Evolutionary conservation across 2,113 vertebrate species (phyloP), one percentile per base, ranked within the genome.

Genomic region (Cynoglossus semilaevis): DNA sequence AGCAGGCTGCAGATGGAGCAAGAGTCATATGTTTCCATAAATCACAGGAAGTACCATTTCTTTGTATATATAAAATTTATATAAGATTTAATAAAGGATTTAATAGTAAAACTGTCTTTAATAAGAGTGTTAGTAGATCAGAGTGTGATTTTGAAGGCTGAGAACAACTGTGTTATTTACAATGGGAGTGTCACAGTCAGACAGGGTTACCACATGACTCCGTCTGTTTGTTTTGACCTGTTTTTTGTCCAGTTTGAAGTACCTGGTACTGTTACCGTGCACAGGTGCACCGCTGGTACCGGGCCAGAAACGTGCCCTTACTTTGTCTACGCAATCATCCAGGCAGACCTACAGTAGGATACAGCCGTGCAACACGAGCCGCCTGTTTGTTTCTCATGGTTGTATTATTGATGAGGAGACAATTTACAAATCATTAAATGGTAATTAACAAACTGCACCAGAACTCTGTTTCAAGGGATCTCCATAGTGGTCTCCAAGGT

Each of bases 171-270:
- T 5, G 34, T 41, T 85, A 82, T 89, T 89, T 85, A 80, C 85
- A 82, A 85, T 81, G 77, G 87, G 87, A 81, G 85, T 85, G 85
- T 79, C 74, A 22, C 76, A 51, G 64, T 17, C 56, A 63, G 51
- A 50, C 78, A 53, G 12, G 58, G 36, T 36, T 62, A 76, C 15
- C 66, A 78, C 83, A 70, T 82, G 77, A 82, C 75, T 63, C 16
- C 42, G 41, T 70, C 74, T 83, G 70, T 81, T 84, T 79, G 61
- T 73, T 55, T 67, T 58, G 62, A 18, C 64, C 5, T 15, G 63
- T 67, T 76, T 71, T 47, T 57, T 38, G 51, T 64, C 63, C 59
- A 18, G 61, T 69, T 48, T 66, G 64, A 57, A 65, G 54, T 36
- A 52, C 71, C 75, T 64, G 70, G 55, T 78, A 78, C 70, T 62